Percentiles rank a stretch among this genome's conserved stretches.
These are phyloP conservation scores for Ceratitis capitata DNA, from an alignment of 1,140 invertebrate species.

Conservation along the genomic window DNA sequence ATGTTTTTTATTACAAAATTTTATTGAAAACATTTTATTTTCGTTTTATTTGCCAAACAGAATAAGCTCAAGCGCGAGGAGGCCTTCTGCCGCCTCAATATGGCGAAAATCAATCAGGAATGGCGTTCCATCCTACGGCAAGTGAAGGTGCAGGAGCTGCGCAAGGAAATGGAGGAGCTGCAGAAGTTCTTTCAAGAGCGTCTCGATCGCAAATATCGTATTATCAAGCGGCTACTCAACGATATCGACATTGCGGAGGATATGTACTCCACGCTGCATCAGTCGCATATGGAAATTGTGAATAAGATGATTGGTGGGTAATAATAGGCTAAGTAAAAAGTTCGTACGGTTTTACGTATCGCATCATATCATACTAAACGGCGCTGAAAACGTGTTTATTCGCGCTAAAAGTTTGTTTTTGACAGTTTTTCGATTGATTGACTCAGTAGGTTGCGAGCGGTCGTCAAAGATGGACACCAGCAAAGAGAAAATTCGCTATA, in stretches of 20 bases:
- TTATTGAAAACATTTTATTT: neutral
- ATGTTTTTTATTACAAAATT: neutral
- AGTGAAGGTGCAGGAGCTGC: conserved; percentile 78
- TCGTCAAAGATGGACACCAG: too few relatives aligned
- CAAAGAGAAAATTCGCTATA: too few relatives aligned
- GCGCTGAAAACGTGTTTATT: too few relatives aligned
- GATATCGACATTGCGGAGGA: conserved; percentile 75
- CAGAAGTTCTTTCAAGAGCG: conserved; percentile 58
- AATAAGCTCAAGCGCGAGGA: conserved; percentile 84
- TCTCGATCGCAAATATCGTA: conserved; percentile 73
- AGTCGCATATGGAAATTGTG: conserved; percentile 75
- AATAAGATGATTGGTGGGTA: conserved; percentile 69
- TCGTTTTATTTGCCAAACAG: conserved; percentile 62
- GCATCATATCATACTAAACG: too few relatives aligned
- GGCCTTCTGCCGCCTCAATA: conserved; percentile 78
- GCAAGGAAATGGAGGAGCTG: conserved; percentile 72
- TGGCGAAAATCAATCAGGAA: conserved; percentile 84
- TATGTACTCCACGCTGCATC: conserved; percentile 71
- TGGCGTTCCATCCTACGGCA: conserved; percentile 80
- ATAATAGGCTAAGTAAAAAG: too few relatives aligned
- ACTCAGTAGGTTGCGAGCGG: too few relatives aligned
- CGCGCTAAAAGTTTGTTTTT: too few relatives aligned
- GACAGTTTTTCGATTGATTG: too few relatives aligned
- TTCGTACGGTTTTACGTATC: too few relatives aligned
- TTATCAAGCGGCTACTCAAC: conserved; percentile 71